Evolutionary conservation across 2,888 invertebrate species (phyloP), one percentile per base, ranked within the genome.

Genomic region (Nomada ferruginata): DNA sequence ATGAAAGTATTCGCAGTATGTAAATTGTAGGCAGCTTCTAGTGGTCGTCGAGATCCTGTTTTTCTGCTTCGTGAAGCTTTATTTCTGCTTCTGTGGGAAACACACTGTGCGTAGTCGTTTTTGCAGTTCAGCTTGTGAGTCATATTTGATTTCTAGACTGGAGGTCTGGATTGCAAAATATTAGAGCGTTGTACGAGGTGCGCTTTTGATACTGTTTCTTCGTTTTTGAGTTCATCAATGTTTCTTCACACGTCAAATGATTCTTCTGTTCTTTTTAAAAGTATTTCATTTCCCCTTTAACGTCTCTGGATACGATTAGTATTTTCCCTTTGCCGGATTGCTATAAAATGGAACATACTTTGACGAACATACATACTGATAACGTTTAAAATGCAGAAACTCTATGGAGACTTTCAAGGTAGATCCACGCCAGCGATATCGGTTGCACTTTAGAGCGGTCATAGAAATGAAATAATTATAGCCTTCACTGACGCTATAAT

Each of bases 391-490:
- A 68, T 20, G 20, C 69, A 61, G 68, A 29, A 44, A 63, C 70
- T 36, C 44, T 1, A 20, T 13, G 11, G 47, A 61, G 60, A 44
- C n/a, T 75, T 44, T 69, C 44, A 70, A 11, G 60, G 20, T 70
- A 63, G 44, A 55, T 42, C 29, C 55, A 47, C 44, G 61, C 61
- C 44, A 61, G n/a, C 52, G 79, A 52, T 79, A 53, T 77, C 55
- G 71, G 20, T 78, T 50, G n/a, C 42, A 26, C 23, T 36, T 23
- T 23, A 52, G 42, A 57, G 71, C n/a, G 59, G n/a, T 65, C 70
- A 57, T 50, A 70, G 78, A 55, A 70, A 65, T 66, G 64, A 78
- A 79, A 71, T 71, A 78, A 79, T 79, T 79, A 60, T 65, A 79
- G 65, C 23, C 65, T 42, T 71, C 60, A n/a, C 78, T 23, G 70